These are phyloP conservation scores for Caenorhabditis macrosperma DNA, from an alignment of 2,888 invertebrate genomes.

Conservation along the genomic window DNA sequence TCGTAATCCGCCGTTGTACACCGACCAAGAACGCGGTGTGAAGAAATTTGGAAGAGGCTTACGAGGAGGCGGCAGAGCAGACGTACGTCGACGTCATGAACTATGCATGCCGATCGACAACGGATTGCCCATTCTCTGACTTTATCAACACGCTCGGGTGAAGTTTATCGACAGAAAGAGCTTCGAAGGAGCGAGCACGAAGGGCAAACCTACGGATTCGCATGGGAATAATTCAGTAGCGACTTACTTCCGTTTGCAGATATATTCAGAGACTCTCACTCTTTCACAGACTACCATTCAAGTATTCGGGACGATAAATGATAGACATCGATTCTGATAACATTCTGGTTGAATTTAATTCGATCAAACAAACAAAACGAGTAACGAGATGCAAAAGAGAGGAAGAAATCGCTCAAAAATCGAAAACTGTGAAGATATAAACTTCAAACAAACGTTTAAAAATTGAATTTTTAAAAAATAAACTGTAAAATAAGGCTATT, in stretches of 20 bases:
- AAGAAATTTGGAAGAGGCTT: not conserved
- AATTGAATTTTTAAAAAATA: too few species aligned
- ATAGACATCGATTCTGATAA: not conserved
- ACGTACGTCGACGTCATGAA: not conserved
- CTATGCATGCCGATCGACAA: not conserved
- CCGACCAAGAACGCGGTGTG: not conserved
- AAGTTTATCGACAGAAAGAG: not conserved
- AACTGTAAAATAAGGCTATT: too few species aligned
- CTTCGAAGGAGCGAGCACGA: not conserved
- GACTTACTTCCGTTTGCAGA: constrained; percentile 17
- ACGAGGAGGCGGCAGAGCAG: not conserved
- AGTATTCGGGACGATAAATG: constrained; percentile 3
- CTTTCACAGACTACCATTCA: too few species aligned
- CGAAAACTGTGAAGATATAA: too few species aligned
- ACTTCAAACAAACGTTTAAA: too few species aligned
- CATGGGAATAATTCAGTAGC: constrained; percentile 45
- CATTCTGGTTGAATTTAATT: too few species aligned
- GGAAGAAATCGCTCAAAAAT: too few species aligned
- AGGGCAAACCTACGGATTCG: constrained; percentile 31
- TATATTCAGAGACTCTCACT: not conserved
- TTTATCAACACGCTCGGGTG: not conserved
- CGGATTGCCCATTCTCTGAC: constrained; percentile 16
- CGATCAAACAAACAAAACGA: too few species aligned
- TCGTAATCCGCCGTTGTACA: not conserved
- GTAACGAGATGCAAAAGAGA: too few species aligned